Conservation (phyloP, 2,113 vertebrate species). For the Ameiurus melas region DNA sequence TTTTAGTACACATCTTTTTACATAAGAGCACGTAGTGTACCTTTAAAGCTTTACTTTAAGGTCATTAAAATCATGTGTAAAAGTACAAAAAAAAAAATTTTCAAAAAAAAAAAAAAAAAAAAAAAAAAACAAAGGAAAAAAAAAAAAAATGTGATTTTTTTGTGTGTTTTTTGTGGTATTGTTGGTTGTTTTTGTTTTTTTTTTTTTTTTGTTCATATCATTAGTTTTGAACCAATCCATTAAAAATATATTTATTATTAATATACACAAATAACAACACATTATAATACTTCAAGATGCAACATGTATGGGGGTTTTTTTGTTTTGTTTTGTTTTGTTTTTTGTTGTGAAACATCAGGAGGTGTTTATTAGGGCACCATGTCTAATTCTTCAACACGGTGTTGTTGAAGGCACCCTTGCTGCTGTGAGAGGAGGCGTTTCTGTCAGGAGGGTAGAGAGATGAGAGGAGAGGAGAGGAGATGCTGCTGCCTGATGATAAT, state of each 20-base stretch:
- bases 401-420: constrained; percentile 20
- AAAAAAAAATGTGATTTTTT: too few species aligned
- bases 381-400: not conserved
- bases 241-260: not conserved
- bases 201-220: not conserved
- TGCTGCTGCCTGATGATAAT: constrained; percentile 8
- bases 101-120: too few species aligned
- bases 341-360: not conserved
- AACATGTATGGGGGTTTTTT: too few species aligned
- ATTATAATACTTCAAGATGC: too few species aligned
- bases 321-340: too few species aligned
- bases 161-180: too few species aligned
- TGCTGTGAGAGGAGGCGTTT: constrained; percentile 6
- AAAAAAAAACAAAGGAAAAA: too few species aligned
- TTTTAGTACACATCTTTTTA: not conserved
- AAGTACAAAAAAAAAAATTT: too few species aligned
- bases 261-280: not conserved
- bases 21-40: not conserved
- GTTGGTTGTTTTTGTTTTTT: too few species aligned
- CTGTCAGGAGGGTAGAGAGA: not conserved
- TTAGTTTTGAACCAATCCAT: not conserved
- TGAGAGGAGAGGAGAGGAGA: not conserved
- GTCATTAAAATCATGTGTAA: not conserved
- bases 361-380: not conserved
- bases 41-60: not conserved